Conservation (phyloP, 1,140 invertebrate species). For the Dinothrombium tinctorium region DNA sequence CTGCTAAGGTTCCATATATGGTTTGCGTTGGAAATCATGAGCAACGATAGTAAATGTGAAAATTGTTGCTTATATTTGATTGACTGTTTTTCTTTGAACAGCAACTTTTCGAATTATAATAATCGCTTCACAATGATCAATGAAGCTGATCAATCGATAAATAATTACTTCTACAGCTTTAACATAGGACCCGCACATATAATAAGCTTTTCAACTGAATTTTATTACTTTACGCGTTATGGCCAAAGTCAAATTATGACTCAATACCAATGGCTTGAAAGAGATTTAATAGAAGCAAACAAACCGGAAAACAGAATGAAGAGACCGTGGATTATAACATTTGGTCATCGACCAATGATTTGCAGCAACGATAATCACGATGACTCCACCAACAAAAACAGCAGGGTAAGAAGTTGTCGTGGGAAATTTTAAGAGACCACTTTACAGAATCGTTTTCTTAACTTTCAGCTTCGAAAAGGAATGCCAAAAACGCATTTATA, state of each 20-base stretch:
- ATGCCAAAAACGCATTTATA: conserved; percentile 16
- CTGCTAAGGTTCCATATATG: conserved; percentile 72
- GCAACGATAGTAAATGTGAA: conserved; percentile 50
- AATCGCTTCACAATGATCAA: conserved; percentile 36
- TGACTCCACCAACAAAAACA: conserved; percentile 40
- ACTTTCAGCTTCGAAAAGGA: conserved; percentile 13
- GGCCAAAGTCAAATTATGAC: conserved; percentile 48
- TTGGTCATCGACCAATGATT: conserved; percentile 92
- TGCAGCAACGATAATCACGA: conserved; percentile 65
- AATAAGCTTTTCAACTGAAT: conserved; percentile 77
- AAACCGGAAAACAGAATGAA: conserved; percentile 31
- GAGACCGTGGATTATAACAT: conserved; percentile 76
- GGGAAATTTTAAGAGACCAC: background rate
- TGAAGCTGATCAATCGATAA: conserved; percentile 2
- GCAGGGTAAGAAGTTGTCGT: background rate
- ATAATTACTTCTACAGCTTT: conserved; percentile 17
- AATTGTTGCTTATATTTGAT: too few relatives aligned
- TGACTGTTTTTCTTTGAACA: conserved; percentile 20
- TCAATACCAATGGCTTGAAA: conserved; percentile 69
- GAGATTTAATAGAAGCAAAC: conserved; percentile 42
- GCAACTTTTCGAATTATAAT: conserved; percentile 66
- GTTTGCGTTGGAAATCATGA: conserved; percentile 75
- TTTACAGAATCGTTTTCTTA: background rate
- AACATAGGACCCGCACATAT: conserved; percentile 78
- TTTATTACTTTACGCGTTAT: conserved; percentile 62